Conservation (phyloP, 2,113 vertebrate genomes). For the Hippoglossus stenolepis region DNA sequence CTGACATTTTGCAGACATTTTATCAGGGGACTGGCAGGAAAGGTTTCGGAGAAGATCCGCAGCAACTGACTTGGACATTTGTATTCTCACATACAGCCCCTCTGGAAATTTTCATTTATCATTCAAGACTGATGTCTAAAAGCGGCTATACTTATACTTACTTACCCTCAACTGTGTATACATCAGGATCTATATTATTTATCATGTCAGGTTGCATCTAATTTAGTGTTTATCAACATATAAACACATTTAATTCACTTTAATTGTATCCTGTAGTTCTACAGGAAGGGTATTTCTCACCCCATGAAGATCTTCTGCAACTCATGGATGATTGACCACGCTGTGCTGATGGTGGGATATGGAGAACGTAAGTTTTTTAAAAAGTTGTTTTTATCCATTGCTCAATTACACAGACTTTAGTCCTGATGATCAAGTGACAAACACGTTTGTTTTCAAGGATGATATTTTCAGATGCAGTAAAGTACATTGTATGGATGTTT, state of each 20-base stretch:
- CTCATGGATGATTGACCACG: slow-evolving; percentile 92
- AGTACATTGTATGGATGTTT: background rate
- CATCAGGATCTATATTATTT: too few species aligned
- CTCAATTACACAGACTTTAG: background rate
- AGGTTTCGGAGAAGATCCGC: too few species aligned
- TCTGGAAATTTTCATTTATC: too few species aligned
- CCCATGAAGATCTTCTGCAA: slow-evolving; percentile 89
- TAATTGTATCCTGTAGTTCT: slow-evolving; percentile 82
- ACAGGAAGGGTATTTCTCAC: slow-evolving; percentile 88
- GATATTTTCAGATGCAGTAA: background rate
- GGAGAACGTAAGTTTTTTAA: slow-evolving; percentile 85
- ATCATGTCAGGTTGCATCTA: background rate
- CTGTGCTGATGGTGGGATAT: slow-evolving; percentile 90
- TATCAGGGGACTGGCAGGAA: too few species aligned
- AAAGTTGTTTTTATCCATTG: background rate
- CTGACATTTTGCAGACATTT: too few species aligned
- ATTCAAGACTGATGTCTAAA: too few species aligned
- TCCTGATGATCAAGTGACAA: background rate
- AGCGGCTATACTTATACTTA: too few species aligned
- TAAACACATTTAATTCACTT: background rate
- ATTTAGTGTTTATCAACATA: background rate
- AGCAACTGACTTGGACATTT: too few species aligned
- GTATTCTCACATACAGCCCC: too few species aligned
- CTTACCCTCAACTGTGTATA: too few species aligned
- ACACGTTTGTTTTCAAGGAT: background rate